phyloP scores from a whole-genome alignment of 2,113 vertebrate genomes.

The cattle (Bos taurus) region ARS-UCD2.0 NC_037329.1:55756001-55756500 shows the following conservation, averaged over 20 bases:
- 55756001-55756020: not conserved
- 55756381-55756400: not conserved
- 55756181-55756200: not conserved
- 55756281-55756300: not conserved
- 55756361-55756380: not conserved
- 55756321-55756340: not conserved
- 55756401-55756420: not conserved
- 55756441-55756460: not conserved
- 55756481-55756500: not conserved
- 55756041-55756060: not conserved
- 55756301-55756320: not conserved
- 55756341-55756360: not conserved
- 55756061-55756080: not conserved
- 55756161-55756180: not conserved
- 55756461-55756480: not conserved
- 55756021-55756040: not conserved
- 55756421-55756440: not conserved
- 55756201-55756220: not conserved
- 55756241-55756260: not conserved
- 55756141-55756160: not conserved
- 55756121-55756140: not conserved
- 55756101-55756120: not conserved
- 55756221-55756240: not conserved
- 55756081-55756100: not conserved
- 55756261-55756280: not conserved